Percentiles rank a stretch among this genome's conserved stretches.
Evolutionary conservation across 2,888 invertebrate species (phyloP).

Genomic region (Eulithis prunata): DNA sequence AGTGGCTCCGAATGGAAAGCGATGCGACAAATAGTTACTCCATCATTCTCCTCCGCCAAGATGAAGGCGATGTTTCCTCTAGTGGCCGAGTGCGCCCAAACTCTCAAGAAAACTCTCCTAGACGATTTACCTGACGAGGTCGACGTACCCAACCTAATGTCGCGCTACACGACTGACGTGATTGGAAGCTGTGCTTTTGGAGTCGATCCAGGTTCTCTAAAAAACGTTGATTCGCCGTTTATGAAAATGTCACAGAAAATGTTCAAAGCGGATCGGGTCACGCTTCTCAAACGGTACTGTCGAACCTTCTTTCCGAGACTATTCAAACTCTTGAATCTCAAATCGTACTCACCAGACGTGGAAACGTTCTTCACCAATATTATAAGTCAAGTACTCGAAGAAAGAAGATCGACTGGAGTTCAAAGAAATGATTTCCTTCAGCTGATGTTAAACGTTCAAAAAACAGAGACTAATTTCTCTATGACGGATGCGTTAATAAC

Average conservation of each 20-base stretch:
- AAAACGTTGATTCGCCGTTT: conserved; percentile 72
- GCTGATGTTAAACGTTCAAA: conserved; percentile 77
- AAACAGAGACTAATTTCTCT: conserved; percentile 60
- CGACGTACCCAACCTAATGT: conserved; percentile 70
- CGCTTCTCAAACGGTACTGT: conserved; percentile 73
- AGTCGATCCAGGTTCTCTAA: conserved; percentile 71
- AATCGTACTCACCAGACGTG: conserved; percentile 70
- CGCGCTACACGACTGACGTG: conserved; percentile 75
- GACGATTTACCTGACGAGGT: conserved; percentile 59
- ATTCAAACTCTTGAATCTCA: conserved; percentile 74
- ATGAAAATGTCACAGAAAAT: conserved; percentile 76
- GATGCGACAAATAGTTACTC: conserved; percentile 76
- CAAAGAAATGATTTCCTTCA: conserved; percentile 75
- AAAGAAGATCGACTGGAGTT: conserved; percentile 63
- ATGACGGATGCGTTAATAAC: conserved; percentile 80
- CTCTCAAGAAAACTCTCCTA: conserved; percentile 59
- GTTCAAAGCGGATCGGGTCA: conserved; percentile 69
- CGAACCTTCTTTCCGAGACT: conserved; percentile 72
- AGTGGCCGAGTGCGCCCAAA: conserved; percentile 69
- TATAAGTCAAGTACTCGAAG: conserved; percentile 71
- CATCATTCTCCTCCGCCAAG: conserved; percentile 79
- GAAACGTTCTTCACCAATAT: conserved; percentile 72
- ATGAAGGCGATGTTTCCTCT: conserved; percentile 82
- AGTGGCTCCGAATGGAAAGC: conserved; percentile 78
- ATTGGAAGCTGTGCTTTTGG: conserved; percentile 80